A percentile compares a stretch with the other conserved stretches of the same genome.
Evolutionary conservation across 2,797 vertebrate genomes (phyloP).

Genomic region (Xenopus petersii): DNA sequence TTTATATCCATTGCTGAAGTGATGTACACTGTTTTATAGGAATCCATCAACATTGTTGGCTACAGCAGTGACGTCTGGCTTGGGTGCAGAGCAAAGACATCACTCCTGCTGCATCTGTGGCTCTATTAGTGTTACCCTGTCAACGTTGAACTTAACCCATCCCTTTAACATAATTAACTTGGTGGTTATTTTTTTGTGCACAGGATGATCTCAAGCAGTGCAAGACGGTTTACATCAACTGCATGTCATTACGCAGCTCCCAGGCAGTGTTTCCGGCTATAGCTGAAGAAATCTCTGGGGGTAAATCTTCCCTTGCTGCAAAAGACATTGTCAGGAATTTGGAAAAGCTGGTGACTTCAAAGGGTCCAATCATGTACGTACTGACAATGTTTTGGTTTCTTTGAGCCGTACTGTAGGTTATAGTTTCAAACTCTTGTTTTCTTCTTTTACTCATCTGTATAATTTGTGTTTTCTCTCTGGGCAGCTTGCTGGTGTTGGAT

Average conservation of each 20-base stretch:
- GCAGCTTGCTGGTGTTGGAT: conserved; percentile 86
- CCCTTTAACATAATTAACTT: too few species aligned
- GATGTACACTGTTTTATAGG: too few species aligned
- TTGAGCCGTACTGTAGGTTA: neutral
- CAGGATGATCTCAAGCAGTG: conserved; percentile 71
- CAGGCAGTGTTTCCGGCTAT: conserved; percentile 80
- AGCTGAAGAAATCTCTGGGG: conserved; percentile 71
- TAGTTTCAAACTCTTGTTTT: too few species aligned
- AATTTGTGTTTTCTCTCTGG: neutral
- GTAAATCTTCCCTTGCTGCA: conserved; percentile 49
- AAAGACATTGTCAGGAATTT: conserved; percentile 63
- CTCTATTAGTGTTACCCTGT: too few species aligned
- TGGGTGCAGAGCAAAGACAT: too few species aligned
- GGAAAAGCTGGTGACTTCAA: conserved; percentile 72
- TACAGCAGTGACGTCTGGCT: too few species aligned
- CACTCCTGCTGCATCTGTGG: too few species aligned
- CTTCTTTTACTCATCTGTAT: neutral
- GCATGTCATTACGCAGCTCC: conserved; percentile 85
- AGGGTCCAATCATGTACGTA: conserved; percentile 84
- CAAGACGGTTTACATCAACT: conserved; percentile 81
- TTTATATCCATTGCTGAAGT: too few species aligned
- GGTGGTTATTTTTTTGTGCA: neutral
- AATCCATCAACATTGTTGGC: too few species aligned
- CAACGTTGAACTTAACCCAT: too few species aligned
- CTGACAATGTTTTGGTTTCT: too few species aligned